Conservation (phyloP, 2,113 vertebrate species). For the Pyxicephalus adspersus region DNA sequence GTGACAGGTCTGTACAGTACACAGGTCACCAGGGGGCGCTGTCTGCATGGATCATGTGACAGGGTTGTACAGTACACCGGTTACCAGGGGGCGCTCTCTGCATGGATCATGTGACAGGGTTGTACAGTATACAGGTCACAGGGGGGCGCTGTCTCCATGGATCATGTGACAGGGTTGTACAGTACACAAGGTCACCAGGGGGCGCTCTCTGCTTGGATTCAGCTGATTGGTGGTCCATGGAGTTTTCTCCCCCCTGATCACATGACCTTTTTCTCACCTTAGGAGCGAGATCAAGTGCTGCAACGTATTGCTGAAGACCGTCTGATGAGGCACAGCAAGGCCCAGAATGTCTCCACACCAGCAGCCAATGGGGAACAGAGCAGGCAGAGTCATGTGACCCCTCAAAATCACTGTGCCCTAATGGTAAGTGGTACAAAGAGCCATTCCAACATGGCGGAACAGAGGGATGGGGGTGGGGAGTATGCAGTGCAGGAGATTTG, state of each 20-base stretch:
- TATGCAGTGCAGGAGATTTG: no score
- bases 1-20: background rate
- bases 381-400: no score
- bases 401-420: slow-evolving; percentile 1
- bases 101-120: no score
- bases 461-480: no score
- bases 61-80: no score
- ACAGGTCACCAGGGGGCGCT: no score
- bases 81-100: no score
- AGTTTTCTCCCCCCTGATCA: background rate
- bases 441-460: no score
- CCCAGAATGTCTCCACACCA: background rate
- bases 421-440: background rate
- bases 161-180: background rate
- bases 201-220: background rate
- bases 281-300: slow-evolving; percentile 42
- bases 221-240: background rate
- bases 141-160: background rate
- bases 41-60: no score
- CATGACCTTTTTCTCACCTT: background rate
- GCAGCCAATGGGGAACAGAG: background rate
- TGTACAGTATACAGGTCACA: background rate
- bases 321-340: background rate
- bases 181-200: no score
- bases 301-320: slow-evolving; percentile 46